A percentile compares a stretch with the other conserved stretches of the same genome.
phyloP scores from a whole-genome alignment of 2,888 invertebrate species.

The Sympetrum striolatum region DNA sequence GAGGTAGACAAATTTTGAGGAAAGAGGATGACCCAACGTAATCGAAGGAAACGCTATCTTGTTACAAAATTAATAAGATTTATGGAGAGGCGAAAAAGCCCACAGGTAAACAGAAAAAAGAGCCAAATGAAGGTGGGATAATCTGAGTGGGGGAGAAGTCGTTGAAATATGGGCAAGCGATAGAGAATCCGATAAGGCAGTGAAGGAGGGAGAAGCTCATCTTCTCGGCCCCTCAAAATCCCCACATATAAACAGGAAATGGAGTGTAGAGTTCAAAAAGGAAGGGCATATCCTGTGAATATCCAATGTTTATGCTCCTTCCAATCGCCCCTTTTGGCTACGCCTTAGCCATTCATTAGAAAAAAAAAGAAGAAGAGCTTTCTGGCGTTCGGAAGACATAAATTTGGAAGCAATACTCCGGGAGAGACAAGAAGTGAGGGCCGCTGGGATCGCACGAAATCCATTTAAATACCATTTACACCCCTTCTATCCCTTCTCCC shows the following conservation, averaged over 20 bases:
- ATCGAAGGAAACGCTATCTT: too few species aligned
- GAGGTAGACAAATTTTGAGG: too few species aligned
- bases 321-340: neutral
- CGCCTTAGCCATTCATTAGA: neutral
- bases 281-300: neutral
- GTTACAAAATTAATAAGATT: too few species aligned
- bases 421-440: neutral
- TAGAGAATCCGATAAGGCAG: neutral
- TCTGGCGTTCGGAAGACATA: neutral
- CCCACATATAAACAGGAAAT: neutral
- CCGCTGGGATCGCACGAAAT: neutral
- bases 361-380: neutral
- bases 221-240: neutral
- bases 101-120: neutral
- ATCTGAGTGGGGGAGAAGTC: neutral
- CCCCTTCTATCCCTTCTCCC: neutral
- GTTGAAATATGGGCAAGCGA: neutral
- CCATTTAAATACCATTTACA: neutral
- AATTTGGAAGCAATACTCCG: neutral
- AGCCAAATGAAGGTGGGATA: neutral
- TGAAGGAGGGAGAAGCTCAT: neutral
- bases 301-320: neutral
- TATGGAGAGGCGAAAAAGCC: neutral
- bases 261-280: neutral
- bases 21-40: too few species aligned